Evolutionary conservation across 2,113 vertebrate genomes (phyloP), one percentile per base, ranked within the genome.

Genomic region (Tinamus guttatus): DNA sequence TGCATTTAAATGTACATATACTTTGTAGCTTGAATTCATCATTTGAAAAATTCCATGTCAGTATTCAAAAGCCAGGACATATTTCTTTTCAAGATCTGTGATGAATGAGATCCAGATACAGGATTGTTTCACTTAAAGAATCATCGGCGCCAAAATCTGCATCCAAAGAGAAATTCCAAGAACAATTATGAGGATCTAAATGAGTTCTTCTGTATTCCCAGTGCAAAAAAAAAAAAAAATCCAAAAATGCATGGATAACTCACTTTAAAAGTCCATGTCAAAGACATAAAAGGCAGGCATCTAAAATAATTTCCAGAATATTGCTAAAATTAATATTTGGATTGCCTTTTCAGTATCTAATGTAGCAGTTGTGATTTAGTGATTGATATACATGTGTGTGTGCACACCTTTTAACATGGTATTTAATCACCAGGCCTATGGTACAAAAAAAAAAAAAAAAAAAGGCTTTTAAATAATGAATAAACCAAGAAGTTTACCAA

Each of bases 161-260:
- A 73, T 94, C 94, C 95, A 95, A 87, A 95, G 74, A 82, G 85
- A 92, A 94, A 90, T 87, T 94, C 90, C 90, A 95, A 62, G 87
- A 95, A 91, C 69, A 77, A 54, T 74, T 75, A 86, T 22, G 69
- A 56, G 59, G 65, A 83, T 86, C 89, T 79, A 85, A 81, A 79
- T 83, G 93, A 68, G 28, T 52, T 87, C 80, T 94, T 74, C 67
- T 76, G 19, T 70, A 84, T 69, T 92, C 74, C 91, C 87, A 87
- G 64, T 17, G 76, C 80, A 95, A 84, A 76, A 36, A 36, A 70
- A 62, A 62, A 34, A 56, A 76, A 54, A 76, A 58, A 51, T 41
- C 27, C 62, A 89, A 47, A 69, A 93, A 81, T 25, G 74, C n/a
- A 60, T 1, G 6, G 59, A 92, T 85, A 93, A 90, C 62, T 62